Evolutionary conservation across 2,797 vertebrate genomes (phyloP).

Genomic region (Anguilla anguilla): DNA sequence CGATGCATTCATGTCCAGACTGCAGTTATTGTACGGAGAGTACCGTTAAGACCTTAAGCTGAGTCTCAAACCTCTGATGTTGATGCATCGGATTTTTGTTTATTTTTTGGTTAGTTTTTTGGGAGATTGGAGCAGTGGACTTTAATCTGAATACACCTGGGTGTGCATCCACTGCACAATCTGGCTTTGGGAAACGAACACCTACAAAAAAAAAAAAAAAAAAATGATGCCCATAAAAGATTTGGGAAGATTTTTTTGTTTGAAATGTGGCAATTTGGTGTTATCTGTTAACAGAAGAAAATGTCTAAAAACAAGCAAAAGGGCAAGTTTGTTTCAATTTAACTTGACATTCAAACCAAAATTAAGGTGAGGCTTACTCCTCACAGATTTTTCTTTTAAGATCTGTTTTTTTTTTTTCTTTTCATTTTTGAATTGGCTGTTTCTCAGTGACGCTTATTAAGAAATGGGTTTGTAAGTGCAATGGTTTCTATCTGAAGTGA

Average conservation of each 20-base stretch:
- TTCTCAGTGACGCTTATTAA: slow-evolving; percentile 12
- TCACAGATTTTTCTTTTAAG: not conserved
- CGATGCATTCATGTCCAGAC: not conserved
- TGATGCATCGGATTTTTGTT: not conserved
- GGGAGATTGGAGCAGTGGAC: not conserved
- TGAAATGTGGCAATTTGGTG: not conserved
- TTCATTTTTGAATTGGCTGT: not conserved
- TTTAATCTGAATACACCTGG: not conserved
- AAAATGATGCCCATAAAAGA: not conserved
- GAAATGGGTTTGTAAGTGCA: not conserved
- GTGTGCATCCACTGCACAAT: not conserved
- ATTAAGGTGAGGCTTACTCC: not conserved
- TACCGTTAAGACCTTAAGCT: not conserved
- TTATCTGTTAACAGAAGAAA: not conserved
- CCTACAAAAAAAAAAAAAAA: not conserved
- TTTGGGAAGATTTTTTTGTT: not conserved
- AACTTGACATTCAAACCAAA: not conserved
- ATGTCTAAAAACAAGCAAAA: not conserved
- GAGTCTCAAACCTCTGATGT: not conserved
- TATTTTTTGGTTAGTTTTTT: not conserved
- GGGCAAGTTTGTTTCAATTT: not conserved
- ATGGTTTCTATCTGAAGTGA: slow-evolving; percentile 14
- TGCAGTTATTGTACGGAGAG: not conserved
- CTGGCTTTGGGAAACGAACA: not conserved
- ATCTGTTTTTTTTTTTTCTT: not conserved